phyloP scores from a whole-genome alignment of 2,113 vertebrate species.

The Jacana jacana region DNA sequence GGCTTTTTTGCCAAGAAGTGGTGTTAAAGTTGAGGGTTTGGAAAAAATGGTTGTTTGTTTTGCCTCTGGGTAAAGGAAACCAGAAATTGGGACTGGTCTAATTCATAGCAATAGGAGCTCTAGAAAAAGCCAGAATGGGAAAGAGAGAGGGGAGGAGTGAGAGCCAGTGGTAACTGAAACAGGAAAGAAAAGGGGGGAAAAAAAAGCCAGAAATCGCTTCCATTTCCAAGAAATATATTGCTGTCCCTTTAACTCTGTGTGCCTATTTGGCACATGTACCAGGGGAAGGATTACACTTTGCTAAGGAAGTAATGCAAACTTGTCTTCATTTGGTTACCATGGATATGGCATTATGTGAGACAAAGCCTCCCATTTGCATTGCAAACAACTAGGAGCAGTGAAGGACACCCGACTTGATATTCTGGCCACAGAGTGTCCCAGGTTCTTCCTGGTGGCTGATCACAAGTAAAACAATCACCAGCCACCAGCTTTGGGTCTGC shows the following conservation, averaged over 20 bases:
- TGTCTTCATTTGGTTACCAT: constrained; percentile 76
- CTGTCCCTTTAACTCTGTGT: constrained; percentile 50
- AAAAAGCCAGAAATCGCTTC: neutral
- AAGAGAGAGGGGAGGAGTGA: neutral
- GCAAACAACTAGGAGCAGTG: constrained; percentile 69
- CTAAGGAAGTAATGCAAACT: constrained; percentile 71
- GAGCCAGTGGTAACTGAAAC: neutral
- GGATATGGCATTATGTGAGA: constrained; percentile 63
- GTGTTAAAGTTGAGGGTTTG: neutral
- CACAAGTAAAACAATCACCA: neutral
- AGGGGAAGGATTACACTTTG: constrained; percentile 43
- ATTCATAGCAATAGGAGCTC: neutral
- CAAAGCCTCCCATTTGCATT: constrained; percentile 76
- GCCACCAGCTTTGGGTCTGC: neutral
- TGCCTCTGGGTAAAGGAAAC: neutral
- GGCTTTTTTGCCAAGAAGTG: constrained; percentile 26
- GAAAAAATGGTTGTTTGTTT: neutral
- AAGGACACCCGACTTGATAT: constrained; percentile 64
- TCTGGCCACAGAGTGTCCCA: constrained; percentile 38
- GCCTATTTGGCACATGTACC: constrained; percentile 33
- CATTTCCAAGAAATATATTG: neutral
- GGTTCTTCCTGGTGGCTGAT: constrained; percentile 26
- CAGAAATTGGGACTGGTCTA: neutral
- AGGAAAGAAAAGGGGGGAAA: accelerated
- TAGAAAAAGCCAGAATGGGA: neutral